phyloP scores from a whole-genome alignment of 2,797 vertebrate genomes.

The Karalla daura region DNA sequence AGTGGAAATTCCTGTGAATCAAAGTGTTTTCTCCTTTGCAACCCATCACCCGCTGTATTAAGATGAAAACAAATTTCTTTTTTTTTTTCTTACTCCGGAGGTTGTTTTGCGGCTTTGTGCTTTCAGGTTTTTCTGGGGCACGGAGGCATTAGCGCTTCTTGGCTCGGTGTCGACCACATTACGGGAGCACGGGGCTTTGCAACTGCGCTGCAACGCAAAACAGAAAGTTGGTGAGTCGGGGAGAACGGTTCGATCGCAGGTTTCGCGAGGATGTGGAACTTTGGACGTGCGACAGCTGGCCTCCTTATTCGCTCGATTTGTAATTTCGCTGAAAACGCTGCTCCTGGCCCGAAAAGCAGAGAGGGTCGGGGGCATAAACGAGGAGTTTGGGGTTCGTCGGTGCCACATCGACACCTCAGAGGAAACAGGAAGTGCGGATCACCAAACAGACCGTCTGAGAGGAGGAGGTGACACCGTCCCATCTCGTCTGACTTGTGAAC shows the following conservation, averaged over 20 bases:
- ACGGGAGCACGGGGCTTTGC: conserved; percentile 10
- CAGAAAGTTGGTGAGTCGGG: conserved; percentile 12
- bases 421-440: conserved; percentile 7
- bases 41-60: conserved; percentile 27
- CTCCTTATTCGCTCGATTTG: conserved; percentile 50
- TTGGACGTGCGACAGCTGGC: conserved; percentile 49
- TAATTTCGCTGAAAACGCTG: conserved; percentile 33
- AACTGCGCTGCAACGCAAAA: conserved; percentile 16
- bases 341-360: conserved; percentile 24
- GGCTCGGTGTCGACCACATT: conserved; percentile 13
- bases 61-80: conserved; percentile 29
- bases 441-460: neutral
- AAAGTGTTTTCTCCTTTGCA: conserved; percentile 29
- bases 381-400: conserved; percentile 25
- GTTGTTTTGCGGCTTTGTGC: conserved; percentile 26
- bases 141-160: conserved; percentile 32
- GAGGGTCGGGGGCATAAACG: too few relatives aligned
- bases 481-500: conserved; percentile 8
- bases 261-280: conserved; percentile 11
- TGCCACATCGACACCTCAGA: conserved; percentile 18
- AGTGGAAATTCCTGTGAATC: conserved; percentile 31
- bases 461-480: conserved; percentile 12
- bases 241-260: conserved; percentile 28
- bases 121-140: conserved; percentile 35
- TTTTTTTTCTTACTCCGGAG: conserved; percentile 31